Percentiles rank a stretch among this genome's conserved stretches.
Evolutionary conservation across 2,888 invertebrate genomes (phyloP).

Genomic region (Lasioglossum morio): DNA sequence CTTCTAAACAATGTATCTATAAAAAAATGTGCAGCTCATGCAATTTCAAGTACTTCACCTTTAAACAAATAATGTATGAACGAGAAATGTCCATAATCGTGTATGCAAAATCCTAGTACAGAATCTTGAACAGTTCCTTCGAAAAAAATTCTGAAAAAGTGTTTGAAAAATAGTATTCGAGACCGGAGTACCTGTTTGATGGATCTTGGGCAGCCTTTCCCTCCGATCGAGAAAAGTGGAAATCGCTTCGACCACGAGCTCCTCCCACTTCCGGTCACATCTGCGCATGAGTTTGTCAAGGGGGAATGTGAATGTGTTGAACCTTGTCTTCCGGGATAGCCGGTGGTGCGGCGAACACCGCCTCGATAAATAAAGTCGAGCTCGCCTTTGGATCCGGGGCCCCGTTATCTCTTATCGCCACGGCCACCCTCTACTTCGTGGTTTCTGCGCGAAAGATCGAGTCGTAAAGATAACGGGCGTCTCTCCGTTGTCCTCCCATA

Average conservation of each 20-base stretch:
- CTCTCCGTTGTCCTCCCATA: conserved; percentile 57
- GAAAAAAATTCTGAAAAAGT: neutral
- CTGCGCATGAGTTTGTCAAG: conserved; percentile 40
- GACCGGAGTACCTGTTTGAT: neutral
- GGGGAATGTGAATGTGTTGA: conserved; percentile 45
- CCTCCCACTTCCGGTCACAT: conserved; percentile 31
- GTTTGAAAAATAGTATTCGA: neutral
- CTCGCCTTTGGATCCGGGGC: conserved; percentile 42
- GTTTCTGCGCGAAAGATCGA: conserved; percentile 64
- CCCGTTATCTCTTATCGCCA: conserved; percentile 72
- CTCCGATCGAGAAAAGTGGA: neutral
- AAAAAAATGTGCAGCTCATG: too few species aligned
- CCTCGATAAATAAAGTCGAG: conserved; percentile 52
- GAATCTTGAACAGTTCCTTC: neutral
- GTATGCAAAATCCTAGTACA: neutral
- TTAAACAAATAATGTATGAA: too few species aligned
- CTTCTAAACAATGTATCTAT: too few species aligned
- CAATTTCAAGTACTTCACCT: too few species aligned
- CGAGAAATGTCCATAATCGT: too few species aligned
- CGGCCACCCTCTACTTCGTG: conserved; percentile 68
- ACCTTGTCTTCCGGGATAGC: conserved; percentile 60
- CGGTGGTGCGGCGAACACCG: conserved; percentile 25
- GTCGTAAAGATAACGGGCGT: conserved; percentile 68
- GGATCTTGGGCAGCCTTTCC: neutral
- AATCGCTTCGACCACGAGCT: neutral